Conservation (phyloP, 2,113 vertebrate species). For the Pristiophorus japonicus region DNA sequence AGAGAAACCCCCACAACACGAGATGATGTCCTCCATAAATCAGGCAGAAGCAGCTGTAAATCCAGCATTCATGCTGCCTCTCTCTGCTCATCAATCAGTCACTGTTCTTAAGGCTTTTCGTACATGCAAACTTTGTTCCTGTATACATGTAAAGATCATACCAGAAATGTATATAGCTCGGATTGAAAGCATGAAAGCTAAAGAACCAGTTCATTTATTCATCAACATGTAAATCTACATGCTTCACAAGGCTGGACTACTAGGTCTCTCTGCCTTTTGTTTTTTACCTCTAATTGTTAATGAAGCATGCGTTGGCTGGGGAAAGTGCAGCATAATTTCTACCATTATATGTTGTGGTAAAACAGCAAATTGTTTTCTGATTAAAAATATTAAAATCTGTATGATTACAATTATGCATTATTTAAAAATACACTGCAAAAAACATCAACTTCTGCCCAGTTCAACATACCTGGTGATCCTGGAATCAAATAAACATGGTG, state of each 20-base stretch:
- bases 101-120: background rate
- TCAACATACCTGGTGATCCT: background rate
- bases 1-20: background rate
- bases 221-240: background rate
- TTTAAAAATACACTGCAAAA: background rate
- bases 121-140: background rate
- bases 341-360: background rate
- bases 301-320: background rate
- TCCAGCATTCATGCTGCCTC: background rate
- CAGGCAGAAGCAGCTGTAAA: background rate
- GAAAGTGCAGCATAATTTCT: background rate
- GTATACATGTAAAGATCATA: background rate
- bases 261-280: background rate
- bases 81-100: background rate
- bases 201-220: background rate
- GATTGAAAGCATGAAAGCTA: background rate
- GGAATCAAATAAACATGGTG: background rate
- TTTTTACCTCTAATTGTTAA: background rate
- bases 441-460: background rate
- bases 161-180: background rate
- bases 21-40: background rate
- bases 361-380: background rate
- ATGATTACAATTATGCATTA: background rate
- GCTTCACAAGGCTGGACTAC: background rate
- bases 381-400: background rate